Evolutionary conservation across 2,888 invertebrate species (phyloP), one percentile per base, ranked within the genome.

Genomic region (Ectropis crepuscularia): DNA sequence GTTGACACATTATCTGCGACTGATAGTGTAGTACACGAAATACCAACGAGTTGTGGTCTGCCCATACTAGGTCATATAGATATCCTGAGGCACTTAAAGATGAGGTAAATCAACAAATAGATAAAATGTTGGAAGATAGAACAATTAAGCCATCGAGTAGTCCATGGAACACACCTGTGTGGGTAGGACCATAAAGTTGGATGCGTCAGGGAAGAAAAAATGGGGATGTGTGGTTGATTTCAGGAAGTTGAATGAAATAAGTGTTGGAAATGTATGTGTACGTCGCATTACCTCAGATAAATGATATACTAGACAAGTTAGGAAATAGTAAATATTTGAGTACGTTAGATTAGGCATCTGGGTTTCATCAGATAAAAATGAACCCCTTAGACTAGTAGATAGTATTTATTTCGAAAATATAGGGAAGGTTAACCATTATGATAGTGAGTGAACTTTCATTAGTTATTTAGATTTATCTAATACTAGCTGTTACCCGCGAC

Each of bases 61-160:
- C 69, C 71, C 0, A 46, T 67, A 54, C 63, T 10, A 67, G 66
- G 51, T 65, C 45, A 6, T 71, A 67, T 28, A 12, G 69, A 0
- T 67, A 65, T 9, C 68, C 67, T 0, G 60, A 43, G 8, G 9
- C 63, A 5, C 67, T 69, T 28, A 53, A 64, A 7, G 42, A 69
- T 8, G 69, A 71, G 41, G 65, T 70, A 7, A 42, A 53, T 11
- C 53, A 63, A 6, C 67, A 68, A 58, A 42, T 57, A 5, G 4
- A 28, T 4, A 57, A 57, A 42, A 65, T 67, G 67, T 16, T 71
- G 7, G 45, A 61, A 0, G 63, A 71, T n/a, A 41, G 45, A 10
- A 65, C 65, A 1, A 69, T 65, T 5, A 6, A 50, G 12, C 63
- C 63, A 0, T 60, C 63, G 0, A 16, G 48, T 0, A 62, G 62